These are phyloP conservation scores for Rhynchonema sp. DNA, from an alignment of 2,888 invertebrate species.

Conservation along the genomic window DNA sequence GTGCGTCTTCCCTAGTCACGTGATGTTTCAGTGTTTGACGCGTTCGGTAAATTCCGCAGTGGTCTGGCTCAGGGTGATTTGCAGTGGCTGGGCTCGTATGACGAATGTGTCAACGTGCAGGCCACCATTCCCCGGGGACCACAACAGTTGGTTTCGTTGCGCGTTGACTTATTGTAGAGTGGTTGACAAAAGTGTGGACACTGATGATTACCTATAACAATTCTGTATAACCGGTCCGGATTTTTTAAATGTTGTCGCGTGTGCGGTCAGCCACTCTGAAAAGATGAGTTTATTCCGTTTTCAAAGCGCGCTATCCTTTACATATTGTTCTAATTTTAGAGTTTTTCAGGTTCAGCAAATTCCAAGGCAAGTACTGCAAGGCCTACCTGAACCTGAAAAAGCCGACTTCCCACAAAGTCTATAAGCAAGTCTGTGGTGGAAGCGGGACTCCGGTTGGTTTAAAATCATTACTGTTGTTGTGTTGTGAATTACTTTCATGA, in stretches of 20 bases:
- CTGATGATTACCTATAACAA: too few relatives aligned
- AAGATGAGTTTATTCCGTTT: too few relatives aligned
- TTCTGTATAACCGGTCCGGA: too few relatives aligned
- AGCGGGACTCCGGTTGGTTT: too few relatives aligned
- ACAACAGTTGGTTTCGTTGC: too few relatives aligned
- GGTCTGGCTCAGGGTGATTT: background rate
- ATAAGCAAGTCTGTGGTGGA: background rate
- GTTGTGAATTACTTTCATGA: too few relatives aligned
- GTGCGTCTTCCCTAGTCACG: too few relatives aligned
- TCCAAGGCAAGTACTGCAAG: background rate
- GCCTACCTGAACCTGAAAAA: background rate
- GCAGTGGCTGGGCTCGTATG: background rate
- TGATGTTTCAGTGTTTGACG: background rate
- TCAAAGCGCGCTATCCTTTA: too few relatives aligned
- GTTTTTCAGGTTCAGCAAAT: background rate
- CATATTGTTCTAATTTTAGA: background rate
- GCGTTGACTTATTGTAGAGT: background rate
- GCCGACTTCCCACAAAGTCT: background rate
- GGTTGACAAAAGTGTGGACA: too few relatives aligned
- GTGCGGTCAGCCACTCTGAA: too few relatives aligned
- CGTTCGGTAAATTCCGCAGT: background rate
- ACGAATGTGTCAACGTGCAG: background rate
- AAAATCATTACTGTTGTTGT: too few relatives aligned
- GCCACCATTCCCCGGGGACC: background rate
- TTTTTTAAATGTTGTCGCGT: too few relatives aligned